Evolutionary conservation across 2,113 vertebrate species (phyloP).

Genomic region (Ceyx melanurus): DNA sequence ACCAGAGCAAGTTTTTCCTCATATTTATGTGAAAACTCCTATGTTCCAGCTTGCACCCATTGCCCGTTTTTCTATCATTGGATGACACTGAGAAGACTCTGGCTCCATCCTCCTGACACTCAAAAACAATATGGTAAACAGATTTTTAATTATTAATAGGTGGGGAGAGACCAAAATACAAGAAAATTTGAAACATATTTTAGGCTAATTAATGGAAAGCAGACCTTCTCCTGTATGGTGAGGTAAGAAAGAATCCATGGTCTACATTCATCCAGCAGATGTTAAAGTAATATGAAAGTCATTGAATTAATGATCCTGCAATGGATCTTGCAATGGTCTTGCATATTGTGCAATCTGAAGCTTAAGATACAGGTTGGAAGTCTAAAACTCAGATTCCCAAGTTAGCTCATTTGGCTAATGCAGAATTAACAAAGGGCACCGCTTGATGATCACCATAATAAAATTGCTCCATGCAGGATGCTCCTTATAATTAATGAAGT

Average conservation of each 20-base stretch:
- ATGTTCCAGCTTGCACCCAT: too few relatives aligned
- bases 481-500: constrained; percentile 49
- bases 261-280: neutral
- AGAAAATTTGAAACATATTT: neutral
- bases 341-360: neutral
- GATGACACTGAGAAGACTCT: too few relatives aligned
- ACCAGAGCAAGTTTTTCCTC: too few relatives aligned
- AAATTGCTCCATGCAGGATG: neutral
- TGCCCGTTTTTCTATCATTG: too few relatives aligned
- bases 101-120: too few relatives aligned
- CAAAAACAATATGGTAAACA: neutral
- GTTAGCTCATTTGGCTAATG: neutral
- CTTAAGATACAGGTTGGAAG: neutral
- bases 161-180: neutral
- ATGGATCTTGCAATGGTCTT: neutral
- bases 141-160: neutral
- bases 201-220: neutral
- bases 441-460: neutral
- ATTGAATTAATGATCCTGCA: neutral
- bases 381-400: neutral
- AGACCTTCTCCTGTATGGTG: neutral
- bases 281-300: neutral
- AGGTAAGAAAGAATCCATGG: neutral
- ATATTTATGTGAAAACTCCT: too few relatives aligned
- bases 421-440: constrained; percentile 25